Conservation (phyloP, 2,113 vertebrate species). For the Melospiza melodia region DNA sequence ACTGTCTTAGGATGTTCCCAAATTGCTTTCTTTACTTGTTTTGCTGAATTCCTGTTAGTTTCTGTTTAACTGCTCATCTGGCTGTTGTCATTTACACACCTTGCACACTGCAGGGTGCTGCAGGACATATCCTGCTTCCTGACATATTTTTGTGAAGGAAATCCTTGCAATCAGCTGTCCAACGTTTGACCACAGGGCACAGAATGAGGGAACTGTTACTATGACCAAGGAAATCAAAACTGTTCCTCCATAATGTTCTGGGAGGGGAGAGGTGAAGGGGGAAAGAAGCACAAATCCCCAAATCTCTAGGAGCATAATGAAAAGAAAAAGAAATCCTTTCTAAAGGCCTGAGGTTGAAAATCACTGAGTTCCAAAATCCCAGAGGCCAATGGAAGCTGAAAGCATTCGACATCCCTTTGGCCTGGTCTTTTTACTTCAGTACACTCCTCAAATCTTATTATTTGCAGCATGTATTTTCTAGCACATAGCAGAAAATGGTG, state of each 20-base stretch:
- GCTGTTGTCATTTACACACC: not conserved
- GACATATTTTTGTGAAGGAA: not conserved
- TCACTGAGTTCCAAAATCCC: not conserved
- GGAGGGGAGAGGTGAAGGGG: not conserved
- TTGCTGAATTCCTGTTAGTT: not conserved
- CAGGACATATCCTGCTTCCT: not conserved
- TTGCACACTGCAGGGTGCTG: not conserved
- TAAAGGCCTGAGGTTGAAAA: not conserved
- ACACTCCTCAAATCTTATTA: not conserved
- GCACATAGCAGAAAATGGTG: not conserved
- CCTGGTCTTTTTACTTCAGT: not conserved
- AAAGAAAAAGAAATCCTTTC: not conserved
- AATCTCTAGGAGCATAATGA: not conserved
- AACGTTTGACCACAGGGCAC: not conserved
- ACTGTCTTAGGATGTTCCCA: not conserved
- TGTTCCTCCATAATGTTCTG: not conserved
- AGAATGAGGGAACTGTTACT: not conserved
- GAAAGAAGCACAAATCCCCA: not conserved
- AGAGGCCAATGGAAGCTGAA: not conserved
- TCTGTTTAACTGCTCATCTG: not conserved
- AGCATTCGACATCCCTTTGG: not conserved
- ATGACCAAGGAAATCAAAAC: not conserved
- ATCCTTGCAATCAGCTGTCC: not conserved
- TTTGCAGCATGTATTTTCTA: not conserved
- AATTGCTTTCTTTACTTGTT: not conserved